Conservation (phyloP, 2,888 invertebrate genomes). For the Tenthredo distinguenda region DNA sequence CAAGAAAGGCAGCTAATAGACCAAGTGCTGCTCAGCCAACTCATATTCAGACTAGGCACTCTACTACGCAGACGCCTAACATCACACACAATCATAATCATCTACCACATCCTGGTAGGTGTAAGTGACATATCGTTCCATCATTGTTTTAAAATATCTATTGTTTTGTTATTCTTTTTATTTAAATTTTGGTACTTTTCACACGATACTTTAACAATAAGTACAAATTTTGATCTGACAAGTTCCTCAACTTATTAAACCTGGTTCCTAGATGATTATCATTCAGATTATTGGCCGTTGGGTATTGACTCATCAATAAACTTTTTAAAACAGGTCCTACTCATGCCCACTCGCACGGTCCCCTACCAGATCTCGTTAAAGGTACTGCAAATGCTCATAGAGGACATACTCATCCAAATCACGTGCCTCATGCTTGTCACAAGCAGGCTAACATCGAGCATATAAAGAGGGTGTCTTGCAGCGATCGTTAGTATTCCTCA, state of each 20-base stretch:
- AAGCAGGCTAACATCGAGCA: constrained; percentile 74
- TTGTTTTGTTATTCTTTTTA: constrained; percentile 24
- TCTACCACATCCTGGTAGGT: constrained; percentile 68
- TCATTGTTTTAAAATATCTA: constrained; percentile 38
- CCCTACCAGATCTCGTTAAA: constrained; percentile 67
- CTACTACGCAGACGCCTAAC: constrained; percentile 74
- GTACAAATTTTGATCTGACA: background rate
- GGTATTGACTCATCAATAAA: background rate
- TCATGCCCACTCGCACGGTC: constrained; percentile 70
- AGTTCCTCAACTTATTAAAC: background rate
- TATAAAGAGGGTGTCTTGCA: constrained; percentile 74
- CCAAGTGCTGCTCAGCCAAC: constrained; percentile 63
- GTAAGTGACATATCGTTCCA: constrained; percentile 59
- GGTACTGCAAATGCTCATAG: constrained; percentile 65
- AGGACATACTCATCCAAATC: constrained; percentile 69
- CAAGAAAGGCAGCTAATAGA: constrained; percentile 61
- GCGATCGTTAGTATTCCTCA: constrained; percentile 70
- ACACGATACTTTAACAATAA: constrained; percentile 14
- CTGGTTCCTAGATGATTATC: constrained; percentile 23
- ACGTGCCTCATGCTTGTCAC: constrained; percentile 71
- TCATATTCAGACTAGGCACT: constrained; percentile 74
- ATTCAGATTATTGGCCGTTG: background rate
- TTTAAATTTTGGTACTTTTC: constrained; percentile 2
- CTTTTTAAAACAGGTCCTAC: constrained; percentile 64
- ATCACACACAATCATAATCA: constrained; percentile 67